Percentiles rank a stretch among this genome's conserved stretches.
phyloP scores from a whole-genome alignment of 2,888 invertebrate species.

The Drosophila lutescens region DNA sequence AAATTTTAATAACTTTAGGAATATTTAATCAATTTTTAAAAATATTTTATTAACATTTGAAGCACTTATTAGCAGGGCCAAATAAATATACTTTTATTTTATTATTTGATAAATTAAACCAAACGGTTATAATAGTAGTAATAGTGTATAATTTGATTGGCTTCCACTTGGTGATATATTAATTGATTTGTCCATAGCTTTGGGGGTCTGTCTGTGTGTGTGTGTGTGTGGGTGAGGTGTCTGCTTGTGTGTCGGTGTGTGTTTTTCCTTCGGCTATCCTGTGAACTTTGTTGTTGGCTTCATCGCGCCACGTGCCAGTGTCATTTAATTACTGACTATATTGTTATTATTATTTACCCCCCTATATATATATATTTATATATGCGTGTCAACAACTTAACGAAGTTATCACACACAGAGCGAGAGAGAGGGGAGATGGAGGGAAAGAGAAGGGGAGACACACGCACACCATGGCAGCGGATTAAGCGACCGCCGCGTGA shows the following conservation, averaged over 20 bases:
- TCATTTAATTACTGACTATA: conserved; percentile 73
- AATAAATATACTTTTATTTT: too few species aligned
- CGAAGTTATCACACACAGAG: conserved; percentile 69
- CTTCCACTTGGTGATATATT: conserved; percentile 12
- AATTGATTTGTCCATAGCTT: conserved; percentile 24
- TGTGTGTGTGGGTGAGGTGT: not conserved
- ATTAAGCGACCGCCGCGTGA: conserved; percentile 73
- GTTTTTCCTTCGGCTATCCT: conserved; percentile 9
- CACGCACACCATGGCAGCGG: conserved; percentile 48
- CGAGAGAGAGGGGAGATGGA: not conserved
- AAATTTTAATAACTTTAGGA: too few species aligned
- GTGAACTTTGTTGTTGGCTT: conserved; percentile 25
- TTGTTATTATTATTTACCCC: conserved; percentile 66
- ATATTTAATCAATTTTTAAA: too few species aligned
- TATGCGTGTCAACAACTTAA: conserved; percentile 68
- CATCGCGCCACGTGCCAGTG: conserved; percentile 58
- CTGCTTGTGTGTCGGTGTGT: not conserved
- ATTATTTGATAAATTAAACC: too few species aligned
- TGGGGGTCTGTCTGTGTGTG: conserved; percentile 2
- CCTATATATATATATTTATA: conserved; percentile 26
- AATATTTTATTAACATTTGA: too few species aligned
- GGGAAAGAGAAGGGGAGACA: not conserved
- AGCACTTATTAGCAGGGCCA: too few species aligned
- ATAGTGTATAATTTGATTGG: not conserved
- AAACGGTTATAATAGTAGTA: too few species aligned